phyloP scores from a whole-genome alignment of 1,140 invertebrate species.

The Lepidurus packardi region DNA sequence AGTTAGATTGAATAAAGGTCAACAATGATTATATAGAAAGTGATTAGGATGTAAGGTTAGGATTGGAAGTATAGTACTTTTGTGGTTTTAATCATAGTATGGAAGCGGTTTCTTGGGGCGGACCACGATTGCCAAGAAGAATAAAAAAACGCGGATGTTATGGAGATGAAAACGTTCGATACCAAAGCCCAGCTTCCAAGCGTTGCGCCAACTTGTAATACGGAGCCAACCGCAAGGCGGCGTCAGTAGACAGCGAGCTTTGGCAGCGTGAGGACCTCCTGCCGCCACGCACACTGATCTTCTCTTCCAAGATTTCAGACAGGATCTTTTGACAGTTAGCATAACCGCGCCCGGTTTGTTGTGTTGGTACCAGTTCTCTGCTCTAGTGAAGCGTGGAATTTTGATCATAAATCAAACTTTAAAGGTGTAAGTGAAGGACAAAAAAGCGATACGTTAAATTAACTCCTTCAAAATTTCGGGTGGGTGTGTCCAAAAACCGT shows the following conservation, averaged over 20 bases:
- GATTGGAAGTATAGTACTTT: not conserved
- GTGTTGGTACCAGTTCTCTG: not conserved
- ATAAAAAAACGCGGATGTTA: slow-evolving; percentile 6
- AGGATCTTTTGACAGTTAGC: slow-evolving; percentile 12
- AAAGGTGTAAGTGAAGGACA: not conserved
- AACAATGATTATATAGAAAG: too few species aligned
- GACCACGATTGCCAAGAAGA: not conserved
- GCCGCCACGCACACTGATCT: not conserved
- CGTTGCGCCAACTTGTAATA: slow-evolving; percentile 13
- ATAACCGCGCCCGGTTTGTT: slow-evolving; percentile 17
- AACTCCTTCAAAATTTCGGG: not conserved
- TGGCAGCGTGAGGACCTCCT: slow-evolving; percentile 15
- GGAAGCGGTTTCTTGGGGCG: not conserved
- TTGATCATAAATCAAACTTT: not conserved
- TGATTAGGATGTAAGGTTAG: too few species aligned
- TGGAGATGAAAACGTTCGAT: slow-evolving; percentile 9
- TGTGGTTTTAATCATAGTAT: not conserved
- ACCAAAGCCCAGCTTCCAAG: slow-evolving; percentile 1
- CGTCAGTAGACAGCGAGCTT: slow-evolving; percentile 16
- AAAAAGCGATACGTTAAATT: not conserved
- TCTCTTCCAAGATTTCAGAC: not conserved
- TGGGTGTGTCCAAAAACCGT: slow-evolving; percentile 21
- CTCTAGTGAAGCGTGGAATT: slow-evolving; percentile 1
- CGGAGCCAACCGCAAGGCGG: not conserved
- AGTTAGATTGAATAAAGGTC: too few species aligned